Evolutionary conservation across 2,113 vertebrate species (phyloP), one percentile per base, ranked within the genome.

Genomic region (Barnardius zonarius): DNA sequence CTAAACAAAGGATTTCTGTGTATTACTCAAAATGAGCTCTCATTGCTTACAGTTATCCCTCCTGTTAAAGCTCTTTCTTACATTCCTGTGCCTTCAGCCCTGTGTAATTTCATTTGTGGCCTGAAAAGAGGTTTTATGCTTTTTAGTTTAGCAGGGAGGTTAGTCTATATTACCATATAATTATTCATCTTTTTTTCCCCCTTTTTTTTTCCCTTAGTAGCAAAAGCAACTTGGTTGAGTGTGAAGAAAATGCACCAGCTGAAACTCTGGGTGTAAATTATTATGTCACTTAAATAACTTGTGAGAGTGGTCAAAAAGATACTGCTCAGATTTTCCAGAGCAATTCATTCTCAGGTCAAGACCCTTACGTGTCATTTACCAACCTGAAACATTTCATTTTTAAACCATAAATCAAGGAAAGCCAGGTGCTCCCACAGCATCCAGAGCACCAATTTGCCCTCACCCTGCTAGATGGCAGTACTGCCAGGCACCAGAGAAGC

Each of bases 1-100:
- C 92, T 97, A 97, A 96, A 96, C 95, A 96, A 96, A 95, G 80
- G 90, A 95, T 96, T 95, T 94, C 88, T 95, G 52, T 83, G 51
- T 89, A 91, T 96, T 96, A 93, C 86, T 96, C 93, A 96, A 95
- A 96, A 92, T 93, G 93, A 97, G 83, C 81, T 96, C 88, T 93
- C 59, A 59, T 96, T 93, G 88, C 92, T 96, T 95, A 85, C 68
- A 95, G 95, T 94, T 91, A 92, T 87, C 79, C 89, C 24, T 78
- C 72, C 86, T 96, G 81, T 78, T 94, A 72, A 91, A 83, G 75
- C 59, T 94, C 77, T 54, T 74, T 80, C 72, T 76, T 94, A 67
- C 0, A 1, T 86, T 87, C 59, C 70, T 95, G 41, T 95, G 92
- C 81, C 88, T 94, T 96, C 88, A 94, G 75, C 85, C 70, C 72